Percentiles rank a stretch among this genome's conserved stretches.
Conservation (phyloP, 2,888 invertebrate species). For the Scrobipalpa atriplicella region DNA sequence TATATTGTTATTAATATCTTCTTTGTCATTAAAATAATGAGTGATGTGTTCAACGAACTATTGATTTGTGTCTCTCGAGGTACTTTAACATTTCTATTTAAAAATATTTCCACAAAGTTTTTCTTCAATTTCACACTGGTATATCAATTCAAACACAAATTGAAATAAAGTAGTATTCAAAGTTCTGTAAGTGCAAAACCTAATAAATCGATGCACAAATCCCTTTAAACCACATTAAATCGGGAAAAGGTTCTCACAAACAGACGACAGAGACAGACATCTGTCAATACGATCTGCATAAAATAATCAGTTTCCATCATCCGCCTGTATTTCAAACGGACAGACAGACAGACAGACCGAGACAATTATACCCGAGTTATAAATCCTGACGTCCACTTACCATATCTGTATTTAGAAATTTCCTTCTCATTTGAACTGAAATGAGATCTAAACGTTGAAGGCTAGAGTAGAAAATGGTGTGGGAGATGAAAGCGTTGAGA, state of each 20-base stretch:
- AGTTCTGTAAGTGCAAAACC: neutral
- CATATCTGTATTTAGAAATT: slow-evolving; percentile 44
- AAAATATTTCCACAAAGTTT: no score
- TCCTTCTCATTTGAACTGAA: neutral
- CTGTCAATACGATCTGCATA: slow-evolving; percentile 36
- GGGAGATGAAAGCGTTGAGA: slow-evolving; percentile 5
- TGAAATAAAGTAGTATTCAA: neutral
- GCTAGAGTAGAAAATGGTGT: slow-evolving; percentile 9
- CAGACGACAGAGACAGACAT: neutral
- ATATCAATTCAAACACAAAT: no score
- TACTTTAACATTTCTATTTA: no score
- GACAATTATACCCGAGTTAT: slow-evolving; percentile 57
- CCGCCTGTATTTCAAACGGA: slow-evolving; percentile 31
- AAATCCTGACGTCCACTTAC: slow-evolving; percentile 54
- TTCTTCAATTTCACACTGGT: no score
- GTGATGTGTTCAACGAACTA: no score
- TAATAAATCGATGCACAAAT: neutral
- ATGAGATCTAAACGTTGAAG: neutral
- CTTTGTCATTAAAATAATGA: no score
- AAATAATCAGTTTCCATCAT: slow-evolving; percentile 40
- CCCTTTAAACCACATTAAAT: slow-evolving; percentile 14
- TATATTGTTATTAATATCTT: no score
- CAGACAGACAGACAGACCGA: slow-evolving; percentile 46
- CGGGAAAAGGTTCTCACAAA: slow-evolving; percentile 24
- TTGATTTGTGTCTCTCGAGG: no score